Evolutionary conservation across 2,113 vertebrate species (phyloP).

Genomic region (Brachypodius melanocephalos): DNA sequence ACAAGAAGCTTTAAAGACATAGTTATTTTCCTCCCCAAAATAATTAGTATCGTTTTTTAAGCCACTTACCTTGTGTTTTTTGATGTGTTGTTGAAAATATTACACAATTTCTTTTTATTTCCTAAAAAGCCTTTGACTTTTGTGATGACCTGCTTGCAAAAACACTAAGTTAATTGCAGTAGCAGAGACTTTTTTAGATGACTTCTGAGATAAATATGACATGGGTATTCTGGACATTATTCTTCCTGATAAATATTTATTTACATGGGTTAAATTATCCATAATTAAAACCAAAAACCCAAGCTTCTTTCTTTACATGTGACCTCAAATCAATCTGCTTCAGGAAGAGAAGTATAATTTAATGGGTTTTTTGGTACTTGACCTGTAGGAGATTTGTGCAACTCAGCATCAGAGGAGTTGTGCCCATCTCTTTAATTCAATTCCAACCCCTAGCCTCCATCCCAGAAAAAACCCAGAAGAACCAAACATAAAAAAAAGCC

Average conservation of each 20-base stretch:
- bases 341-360: background rate
- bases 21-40: background rate
- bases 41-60: background rate
- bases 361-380: background rate
- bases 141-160: background rate
- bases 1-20: background rate
- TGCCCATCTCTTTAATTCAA: background rate
- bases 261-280: background rate
- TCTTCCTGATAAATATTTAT: background rate
- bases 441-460: background rate
- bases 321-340: background rate
- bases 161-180: background rate
- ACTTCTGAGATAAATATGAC: background rate
- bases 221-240: background rate
- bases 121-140: background rate
- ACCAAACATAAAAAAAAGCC: background rate
- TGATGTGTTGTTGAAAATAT: background rate
- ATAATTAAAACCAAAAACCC: background rate
- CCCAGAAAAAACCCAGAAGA: fast-evolving
- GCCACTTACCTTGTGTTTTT: background rate
- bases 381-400: background rate
- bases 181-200: background rate
- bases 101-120: background rate
- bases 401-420: background rate
- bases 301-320: background rate